Evolutionary conservation across 2,888 invertebrate genomes (phyloP), one percentile per base, ranked within the genome.

Genomic region (Latheticus oryzae): DNA sequence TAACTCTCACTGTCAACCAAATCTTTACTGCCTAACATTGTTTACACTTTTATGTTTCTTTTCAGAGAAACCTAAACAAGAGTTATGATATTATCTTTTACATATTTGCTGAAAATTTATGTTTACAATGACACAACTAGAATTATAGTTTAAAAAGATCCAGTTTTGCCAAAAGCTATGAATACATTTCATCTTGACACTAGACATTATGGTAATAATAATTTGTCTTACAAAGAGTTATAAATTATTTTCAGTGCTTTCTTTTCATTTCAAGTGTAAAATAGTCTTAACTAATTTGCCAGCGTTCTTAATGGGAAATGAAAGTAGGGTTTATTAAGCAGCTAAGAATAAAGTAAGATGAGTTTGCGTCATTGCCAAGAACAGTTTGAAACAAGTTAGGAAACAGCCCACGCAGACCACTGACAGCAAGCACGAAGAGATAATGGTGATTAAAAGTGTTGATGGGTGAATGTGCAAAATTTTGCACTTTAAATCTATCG

Each of bases 241-340:
- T 48, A 48, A 48, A 48, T 48, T 19, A 48, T 48, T 33, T 16
- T 48, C 35, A 48, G 35, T 48, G 33, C 23, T 33, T 13, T 3
- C 21, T 33, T 37, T 21, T 23, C 12, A 23, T 38, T 38, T 11
- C n/a, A 17, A n/a, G 21, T 38, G 12, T 38, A 23, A 23, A 23
- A 23, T 38, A 13, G 23, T 9, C 23, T 23, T 38, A n/a, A n/a
- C n/a, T n/a, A n/a, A n/a, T n/a, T n/a, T n/a, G n/a, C n/a, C n/a
- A n/a, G n/a, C n/a, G n/a, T n/a, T n/a, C n/a, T n/a, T n/a, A n/a
- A n/a, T n/a, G 2, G 16, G 23, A 38, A 38, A 23, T 21, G 38
- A 23, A 38, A 38, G 38, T 11, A 11, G 28, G 3, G 28, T 11
- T 28, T n/a, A 12, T 12, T 9, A 5, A 12, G 30, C 30, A 5